Evolutionary conservation across 2,113 vertebrate species (phyloP), one percentile per base, ranked within the genome.

Genomic region (Myrmecophaga tridactyla): DNA sequence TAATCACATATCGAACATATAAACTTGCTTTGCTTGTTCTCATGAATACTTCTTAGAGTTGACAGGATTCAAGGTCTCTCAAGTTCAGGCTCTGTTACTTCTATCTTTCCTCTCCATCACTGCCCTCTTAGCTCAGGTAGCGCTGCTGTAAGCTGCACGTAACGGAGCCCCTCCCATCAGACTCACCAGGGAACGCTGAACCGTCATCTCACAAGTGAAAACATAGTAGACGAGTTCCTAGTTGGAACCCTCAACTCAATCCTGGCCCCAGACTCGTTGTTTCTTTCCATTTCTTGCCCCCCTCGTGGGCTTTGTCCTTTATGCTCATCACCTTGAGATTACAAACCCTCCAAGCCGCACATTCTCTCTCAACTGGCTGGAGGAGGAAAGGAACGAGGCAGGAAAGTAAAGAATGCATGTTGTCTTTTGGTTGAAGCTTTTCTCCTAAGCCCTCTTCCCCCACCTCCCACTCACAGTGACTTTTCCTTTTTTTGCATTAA

Each of bases 181-280:
- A 29, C 18, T 34, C 5, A 7, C 21, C 7, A 21, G 20, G 23
- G 23, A 58, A 21, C 53, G 21, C 21, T 1, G 56, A 58, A n/a
- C n/a, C n/a, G 56, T 58, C 56, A 58, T 58, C 56, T 58, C 60
- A 9, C 11, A 0, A 4, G 3, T 8, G 23, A 51, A 4, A 3
- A 7, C 43, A 23, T 7, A 46, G 6, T 0, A 14, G 46, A 8
- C 18, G 7, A 6, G 36, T 0, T 25, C 27, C 13, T 27, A 1
- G 18, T 1, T 0, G 34, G 58, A n/a, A 5, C 17, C 3, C 1
- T 9, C 15, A 8, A 0, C 4, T 1, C 31, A 7, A 1, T 2
- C 36, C 21, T 0, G 1, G 29, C 23, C 72, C 11, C 11, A 48
- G 29, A 11, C 9, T 46, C 60, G 1, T 53, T 4, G 69, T 0